These are phyloP conservation scores for Malacoctenus gilli DNA, from an alignment of 2,797 vertebrate genomes.

Conservation along the genomic window DNA sequence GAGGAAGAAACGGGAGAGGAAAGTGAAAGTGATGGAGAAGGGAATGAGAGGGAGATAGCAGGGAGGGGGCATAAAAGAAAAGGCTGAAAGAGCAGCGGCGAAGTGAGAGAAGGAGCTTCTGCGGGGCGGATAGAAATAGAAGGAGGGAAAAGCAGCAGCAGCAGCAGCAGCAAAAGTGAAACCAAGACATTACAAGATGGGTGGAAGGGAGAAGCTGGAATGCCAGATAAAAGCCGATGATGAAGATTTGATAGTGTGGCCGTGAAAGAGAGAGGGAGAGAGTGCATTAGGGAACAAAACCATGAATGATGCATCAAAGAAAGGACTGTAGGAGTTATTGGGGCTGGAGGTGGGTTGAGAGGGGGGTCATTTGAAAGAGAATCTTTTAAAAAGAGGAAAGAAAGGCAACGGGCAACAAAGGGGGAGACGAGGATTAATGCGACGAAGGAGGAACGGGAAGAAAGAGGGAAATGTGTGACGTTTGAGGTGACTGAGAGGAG, in stretches of 20 bases:
- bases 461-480: slow-evolving; percentile 41
- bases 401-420: slow-evolving; percentile 48
- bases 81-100: slow-evolving; percentile 53
- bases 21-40: slow-evolving; percentile 54
- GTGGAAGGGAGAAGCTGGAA: slow-evolving; percentile 38
- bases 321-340: slow-evolving; percentile 61
- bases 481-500: slow-evolving; percentile 41
- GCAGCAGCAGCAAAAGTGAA: slow-evolving; percentile 41
- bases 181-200: slow-evolving; percentile 45
- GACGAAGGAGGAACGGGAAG: slow-evolving; percentile 18
- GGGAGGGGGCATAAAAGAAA: slow-evolving; percentile 36
- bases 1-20: slow-evolving; percentile 39
- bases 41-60: slow-evolving; percentile 37
- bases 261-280: slow-evolving; percentile 66
- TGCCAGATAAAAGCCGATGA: slow-evolving; percentile 71
- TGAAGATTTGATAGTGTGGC: slow-evolving; percentile 75
- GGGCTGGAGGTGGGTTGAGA: slow-evolving; percentile 13
- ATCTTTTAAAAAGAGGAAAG: slow-evolving; percentile 46
- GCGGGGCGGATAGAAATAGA: slow-evolving; percentile 58
- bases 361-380: slow-evolving; percentile 41
- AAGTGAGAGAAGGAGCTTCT: slow-evolving; percentile 44
- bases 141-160: slow-evolving; percentile 45
- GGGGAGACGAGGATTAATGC: slow-evolving; percentile 41
- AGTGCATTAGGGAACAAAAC: slow-evolving; percentile 78
- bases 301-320: slow-evolving; percentile 79